phyloP scores from a whole-genome alignment of 2,113 vertebrate genomes.

The Orthonyx spaldingii region DNA sequence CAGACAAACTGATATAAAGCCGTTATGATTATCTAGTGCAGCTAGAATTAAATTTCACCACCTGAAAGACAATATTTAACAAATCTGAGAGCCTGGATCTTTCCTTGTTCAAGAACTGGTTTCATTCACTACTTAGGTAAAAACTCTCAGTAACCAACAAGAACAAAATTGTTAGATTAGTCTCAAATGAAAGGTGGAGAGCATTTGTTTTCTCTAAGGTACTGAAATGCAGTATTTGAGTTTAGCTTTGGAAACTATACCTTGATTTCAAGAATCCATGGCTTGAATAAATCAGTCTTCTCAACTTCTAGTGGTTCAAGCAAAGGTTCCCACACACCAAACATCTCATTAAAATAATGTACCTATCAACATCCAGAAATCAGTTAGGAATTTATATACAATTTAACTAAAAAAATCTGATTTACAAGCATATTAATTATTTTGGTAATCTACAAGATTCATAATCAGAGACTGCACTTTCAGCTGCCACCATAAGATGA shows the following conservation, averaged over 20 bases:
- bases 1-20: not conserved
- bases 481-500: not conserved
- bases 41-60: not conserved
- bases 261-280: conserved; percentile 90
- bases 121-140: not conserved
- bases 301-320: conserved; percentile 93
- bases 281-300: conserved; percentile 83
- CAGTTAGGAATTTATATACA: not conserved
- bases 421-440: not conserved
- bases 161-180: not conserved
- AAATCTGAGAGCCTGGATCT: not conserved
- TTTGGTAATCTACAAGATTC: not conserved
- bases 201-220: not conserved
- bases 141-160: not conserved
- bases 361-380: conserved; percentile 73
- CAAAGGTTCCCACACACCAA: conserved; percentile 97
- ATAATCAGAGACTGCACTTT: not conserved
- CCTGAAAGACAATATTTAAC: not conserved
- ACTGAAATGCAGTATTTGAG: not conserved
- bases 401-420: not conserved
- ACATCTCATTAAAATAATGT: conserved; percentile 92
- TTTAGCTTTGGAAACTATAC: conserved; percentile 48
- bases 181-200: not conserved
- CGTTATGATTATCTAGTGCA: not conserved
- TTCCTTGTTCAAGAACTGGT: not conserved